Evolutionary conservation across 2,113 vertebrate genomes (phyloP).

Genomic region (Calidris pugnax): DNA sequence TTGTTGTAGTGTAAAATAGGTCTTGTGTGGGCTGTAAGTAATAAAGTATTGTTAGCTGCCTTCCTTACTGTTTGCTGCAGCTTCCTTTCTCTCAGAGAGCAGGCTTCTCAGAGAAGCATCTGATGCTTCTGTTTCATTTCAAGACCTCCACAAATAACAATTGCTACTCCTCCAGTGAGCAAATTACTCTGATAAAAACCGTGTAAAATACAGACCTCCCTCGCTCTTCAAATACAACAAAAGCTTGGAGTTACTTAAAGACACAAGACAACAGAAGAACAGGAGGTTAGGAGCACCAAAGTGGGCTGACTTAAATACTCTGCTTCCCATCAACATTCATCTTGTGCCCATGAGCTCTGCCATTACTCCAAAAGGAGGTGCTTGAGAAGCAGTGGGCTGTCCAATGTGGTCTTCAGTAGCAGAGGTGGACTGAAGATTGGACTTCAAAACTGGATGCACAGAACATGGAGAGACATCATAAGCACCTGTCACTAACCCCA

Average conservation of each 20-base stretch:
- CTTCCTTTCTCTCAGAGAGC: not conserved
- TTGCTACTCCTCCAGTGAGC: not conserved
- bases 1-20: not conserved
- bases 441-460: not conserved
- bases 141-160: not conserved
- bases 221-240: not conserved
- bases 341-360: accelerated
- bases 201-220: not conserved
- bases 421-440: not conserved
- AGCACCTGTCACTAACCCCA: not conserved
- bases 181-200: not conserved
- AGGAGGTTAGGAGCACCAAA: not conserved
- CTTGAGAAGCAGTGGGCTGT: not conserved
- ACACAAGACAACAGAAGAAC: not conserved
- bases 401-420: not conserved
- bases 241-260: not conserved
- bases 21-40: not conserved
- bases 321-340: not conserved
- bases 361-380: not conserved
- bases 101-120: not conserved
- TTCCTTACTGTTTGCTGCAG: not conserved
- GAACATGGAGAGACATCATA: not conserved
- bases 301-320: not conserved
- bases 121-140: not conserved
- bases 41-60: not conserved